Conservation (phyloP, 2,888 invertebrate genomes). For the Stegana nigrithorax region DNA sequence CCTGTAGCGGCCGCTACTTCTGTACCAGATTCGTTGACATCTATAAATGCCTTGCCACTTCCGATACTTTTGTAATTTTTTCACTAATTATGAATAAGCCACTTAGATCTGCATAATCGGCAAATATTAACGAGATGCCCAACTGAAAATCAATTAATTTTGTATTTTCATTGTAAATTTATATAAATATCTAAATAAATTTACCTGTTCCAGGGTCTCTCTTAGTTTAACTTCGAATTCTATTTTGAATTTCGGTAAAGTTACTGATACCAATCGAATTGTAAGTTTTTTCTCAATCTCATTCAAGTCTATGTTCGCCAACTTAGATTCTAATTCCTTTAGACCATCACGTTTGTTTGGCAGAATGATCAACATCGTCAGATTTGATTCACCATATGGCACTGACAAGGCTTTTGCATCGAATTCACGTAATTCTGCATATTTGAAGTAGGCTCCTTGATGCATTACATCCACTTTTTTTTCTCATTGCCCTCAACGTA, state of each 20-base stretch:
- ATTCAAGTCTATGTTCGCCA: conserved; percentile 72
- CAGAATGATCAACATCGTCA: conserved; percentile 81
- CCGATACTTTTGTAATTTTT: conserved; percentile 73
- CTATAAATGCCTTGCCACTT: conserved; percentile 86
- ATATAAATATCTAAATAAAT: no score
- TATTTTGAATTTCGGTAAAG: conserved; percentile 83
- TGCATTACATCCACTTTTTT: conserved; percentile 82
- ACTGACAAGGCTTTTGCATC: conserved; percentile 76
- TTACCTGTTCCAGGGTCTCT: conserved; percentile 73
- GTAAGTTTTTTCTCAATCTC: conserved; percentile 70
- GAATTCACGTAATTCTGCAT: conserved; percentile 68
- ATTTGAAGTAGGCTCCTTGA: conserved; percentile 70
- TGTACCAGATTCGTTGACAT: conserved; percentile 89
- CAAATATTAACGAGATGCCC: conserved; percentile 78
- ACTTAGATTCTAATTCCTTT: conserved; percentile 72
- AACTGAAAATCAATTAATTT: no score
- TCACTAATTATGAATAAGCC: conserved; percentile 71
- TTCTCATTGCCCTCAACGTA: no score
- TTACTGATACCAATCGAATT: conserved; percentile 71
- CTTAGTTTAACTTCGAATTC: conserved; percentile 78
- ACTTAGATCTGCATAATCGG: conserved; percentile 72
- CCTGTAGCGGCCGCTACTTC: conserved; percentile 87
- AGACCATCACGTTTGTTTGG: conserved; percentile 79
- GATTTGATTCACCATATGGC: conserved; percentile 76
- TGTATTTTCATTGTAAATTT: no score